Conservation (phyloP, 2,888 invertebrate genomes). For the Parnassius glacialis region DNA sequence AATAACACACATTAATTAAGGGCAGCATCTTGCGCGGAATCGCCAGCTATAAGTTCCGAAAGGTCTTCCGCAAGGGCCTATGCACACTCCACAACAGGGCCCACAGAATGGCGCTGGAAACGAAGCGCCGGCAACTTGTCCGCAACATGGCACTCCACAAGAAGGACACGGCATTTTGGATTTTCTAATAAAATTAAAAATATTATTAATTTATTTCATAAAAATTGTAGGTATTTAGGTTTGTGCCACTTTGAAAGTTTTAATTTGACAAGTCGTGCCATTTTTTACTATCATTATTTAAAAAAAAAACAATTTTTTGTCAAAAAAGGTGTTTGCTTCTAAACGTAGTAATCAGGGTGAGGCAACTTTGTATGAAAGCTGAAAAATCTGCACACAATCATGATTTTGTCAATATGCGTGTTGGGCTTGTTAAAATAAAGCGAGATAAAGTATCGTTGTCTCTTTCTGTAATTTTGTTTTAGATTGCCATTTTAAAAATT, state of each 20-base stretch:
- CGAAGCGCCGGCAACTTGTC: conserved; percentile 49
- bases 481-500: too few species aligned
- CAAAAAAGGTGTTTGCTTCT: too few species aligned
- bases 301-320: too few species aligned
- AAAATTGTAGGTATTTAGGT: neutral
- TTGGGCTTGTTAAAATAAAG: too few species aligned
- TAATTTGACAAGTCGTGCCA: neutral
- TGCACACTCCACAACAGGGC: conserved; percentile 43
- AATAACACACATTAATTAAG: neutral
- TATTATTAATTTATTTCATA: neutral
- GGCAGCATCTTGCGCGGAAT: conserved; percentile 34
- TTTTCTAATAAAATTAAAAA: neutral
- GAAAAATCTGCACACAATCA: too few species aligned
- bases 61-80: conserved; percentile 52
- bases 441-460: too few species aligned
- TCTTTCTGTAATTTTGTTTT: too few species aligned
- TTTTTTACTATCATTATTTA: too few species aligned
- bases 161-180: conserved; percentile 32
- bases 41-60: conserved; percentile 66
- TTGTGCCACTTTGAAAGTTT: neutral
- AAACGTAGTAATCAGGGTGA: too few species aligned
- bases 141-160: conserved; percentile 54
- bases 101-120: conserved; percentile 52
- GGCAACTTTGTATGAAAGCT: too few species aligned
- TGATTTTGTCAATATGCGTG: too few species aligned